phyloP scores from a whole-genome alignment of 1,140 invertebrate species.

The Drosophila pectinifera region DNA sequence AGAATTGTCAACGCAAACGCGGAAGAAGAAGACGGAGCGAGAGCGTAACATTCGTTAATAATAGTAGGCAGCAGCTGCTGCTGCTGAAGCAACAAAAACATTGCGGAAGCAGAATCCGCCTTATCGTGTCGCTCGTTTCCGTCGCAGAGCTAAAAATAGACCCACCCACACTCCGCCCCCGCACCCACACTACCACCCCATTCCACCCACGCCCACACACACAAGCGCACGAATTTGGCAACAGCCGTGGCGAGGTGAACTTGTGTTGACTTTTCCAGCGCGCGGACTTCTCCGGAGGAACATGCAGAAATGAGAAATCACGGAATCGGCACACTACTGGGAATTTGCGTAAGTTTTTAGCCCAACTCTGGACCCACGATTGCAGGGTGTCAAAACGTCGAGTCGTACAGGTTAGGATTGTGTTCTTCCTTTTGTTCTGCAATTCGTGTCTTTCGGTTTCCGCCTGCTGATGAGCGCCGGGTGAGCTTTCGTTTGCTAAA shows the following conservation, averaged over 20 bases:
- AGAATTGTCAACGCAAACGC: slow-evolving; percentile 46
- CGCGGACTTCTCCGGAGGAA: slow-evolving; percentile 37
- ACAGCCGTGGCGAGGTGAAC: slow-evolving; percentile 36
- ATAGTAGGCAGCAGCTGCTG: slow-evolving; percentile 25
- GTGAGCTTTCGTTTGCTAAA: slow-evolving; percentile 66
- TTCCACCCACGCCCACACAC: slow-evolving; percentile 12
- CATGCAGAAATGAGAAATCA: slow-evolving; percentile 48
- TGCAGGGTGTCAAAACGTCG: slow-evolving; percentile 9
- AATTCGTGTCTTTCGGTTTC: background rate
- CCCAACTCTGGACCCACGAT: background rate
- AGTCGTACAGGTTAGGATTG: background rate
- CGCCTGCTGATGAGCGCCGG: slow-evolving; percentile 27
- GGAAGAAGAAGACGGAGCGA: slow-evolving; percentile 31
- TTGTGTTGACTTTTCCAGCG: slow-evolving; percentile 52
- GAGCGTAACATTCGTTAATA: slow-evolving; percentile 43
- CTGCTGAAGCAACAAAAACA: slow-evolving; percentile 35
- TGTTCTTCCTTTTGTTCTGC: background rate
- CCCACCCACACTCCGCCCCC: slow-evolving; percentile 21
- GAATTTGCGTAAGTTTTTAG: slow-evolving; percentile 43
- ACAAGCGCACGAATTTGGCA: slow-evolving; percentile 34
- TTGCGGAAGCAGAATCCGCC: slow-evolving; percentile 48
- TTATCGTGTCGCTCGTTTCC: slow-evolving; percentile 43
- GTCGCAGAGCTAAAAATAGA: slow-evolving; percentile 46
- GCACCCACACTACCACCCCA: background rate
- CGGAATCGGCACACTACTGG: slow-evolving; percentile 21